These are phyloP conservation scores for Kryptolebias ocellatus DNA, from an alignment of 2,797 vertebrate genomes.

Conservation along the genomic window DNA sequence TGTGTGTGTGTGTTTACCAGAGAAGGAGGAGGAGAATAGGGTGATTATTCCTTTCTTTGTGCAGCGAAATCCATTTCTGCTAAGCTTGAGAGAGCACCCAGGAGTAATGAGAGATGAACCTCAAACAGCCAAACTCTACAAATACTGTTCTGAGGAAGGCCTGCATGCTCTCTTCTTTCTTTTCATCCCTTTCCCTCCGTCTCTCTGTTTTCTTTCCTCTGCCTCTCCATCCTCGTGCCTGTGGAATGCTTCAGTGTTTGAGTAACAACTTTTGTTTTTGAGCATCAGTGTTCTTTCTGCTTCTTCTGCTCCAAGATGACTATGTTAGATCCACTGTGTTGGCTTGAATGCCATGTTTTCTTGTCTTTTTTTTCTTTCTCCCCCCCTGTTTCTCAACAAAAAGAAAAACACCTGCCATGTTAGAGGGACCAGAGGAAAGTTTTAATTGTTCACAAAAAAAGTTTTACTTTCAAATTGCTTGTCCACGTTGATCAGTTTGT, in stretches of 20 bases:
- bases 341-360: constrained; percentile 55
- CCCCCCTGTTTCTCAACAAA: constrained; percentile 21
- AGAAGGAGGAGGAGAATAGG: constrained; percentile 69
- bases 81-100: constrained; percentile 75
- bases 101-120: constrained; percentile 82
- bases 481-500: neutral
- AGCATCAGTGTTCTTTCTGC: constrained; percentile 47
- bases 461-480: constrained; percentile 18
- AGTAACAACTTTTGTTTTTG: constrained; percentile 74
- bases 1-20: constrained; percentile 69
- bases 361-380: constrained; percentile 14
- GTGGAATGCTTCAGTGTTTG: constrained; percentile 65
- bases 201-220: constrained; percentile 34
- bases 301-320: constrained; percentile 55
- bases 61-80: constrained; percentile 76
- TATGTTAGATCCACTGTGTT: constrained; percentile 50
- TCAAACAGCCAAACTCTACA: constrained; percentile 71
- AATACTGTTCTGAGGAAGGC: constrained; percentile 72
- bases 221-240: constrained; percentile 62
- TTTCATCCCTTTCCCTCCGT: constrained; percentile 55
- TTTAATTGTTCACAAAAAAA: constrained; percentile 59
- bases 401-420: constrained; percentile 37
- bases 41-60: constrained; percentile 80
- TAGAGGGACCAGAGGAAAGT: constrained; percentile 57
- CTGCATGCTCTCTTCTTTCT: constrained; percentile 62